phyloP scores from a whole-genome alignment of 1,140 invertebrate genomes.

The Drosophila mayri region DNA sequence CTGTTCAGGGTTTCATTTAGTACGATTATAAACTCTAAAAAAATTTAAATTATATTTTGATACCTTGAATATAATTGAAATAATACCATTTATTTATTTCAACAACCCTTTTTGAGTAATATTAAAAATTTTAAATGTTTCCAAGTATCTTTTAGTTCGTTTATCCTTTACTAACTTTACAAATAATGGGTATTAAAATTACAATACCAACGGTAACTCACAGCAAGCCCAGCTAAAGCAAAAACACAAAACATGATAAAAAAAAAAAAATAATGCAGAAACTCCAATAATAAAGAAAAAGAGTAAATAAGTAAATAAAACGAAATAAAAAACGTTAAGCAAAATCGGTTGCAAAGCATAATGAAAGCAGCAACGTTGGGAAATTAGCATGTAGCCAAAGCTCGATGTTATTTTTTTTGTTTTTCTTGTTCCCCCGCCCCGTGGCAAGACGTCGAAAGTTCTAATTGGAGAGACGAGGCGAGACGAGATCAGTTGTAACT shows the following conservation, averaged over 20 bases:
- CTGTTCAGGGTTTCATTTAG: background rate
- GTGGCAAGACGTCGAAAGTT: conserved; percentile 44
- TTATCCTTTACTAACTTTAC: background rate
- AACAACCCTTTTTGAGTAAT: background rate
- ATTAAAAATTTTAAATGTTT: too few species aligned
- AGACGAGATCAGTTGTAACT: conserved; percentile 4
- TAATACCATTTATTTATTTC: too few species aligned
- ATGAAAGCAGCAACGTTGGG: conserved; percentile 26
- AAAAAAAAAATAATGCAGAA: conserved; percentile 14
- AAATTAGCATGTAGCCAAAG: conserved; percentile 53
- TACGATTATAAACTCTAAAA: too few species aligned
- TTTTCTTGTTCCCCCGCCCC: background rate
- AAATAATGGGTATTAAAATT: conserved; percentile 25
- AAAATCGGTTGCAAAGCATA: conserved; percentile 24
- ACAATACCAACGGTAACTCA: conserved; percentile 37
- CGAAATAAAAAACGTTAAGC: conserved; percentile 4
- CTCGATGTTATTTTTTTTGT: background rate
- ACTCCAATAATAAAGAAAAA: conserved; percentile 19
- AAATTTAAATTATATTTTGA: too few species aligned
- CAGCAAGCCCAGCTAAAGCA: conserved; percentile 14
- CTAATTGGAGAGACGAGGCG: conserved; percentile 51
- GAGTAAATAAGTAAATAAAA: conserved; percentile 12
- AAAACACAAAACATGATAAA: conserved; percentile 3
- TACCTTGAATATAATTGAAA: background rate
- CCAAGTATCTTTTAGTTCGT: background rate